These are phyloP conservation scores for Pandemis heparana DNA, from an alignment of 2,888 invertebrate genomes.

Conservation along the genomic window DNA sequence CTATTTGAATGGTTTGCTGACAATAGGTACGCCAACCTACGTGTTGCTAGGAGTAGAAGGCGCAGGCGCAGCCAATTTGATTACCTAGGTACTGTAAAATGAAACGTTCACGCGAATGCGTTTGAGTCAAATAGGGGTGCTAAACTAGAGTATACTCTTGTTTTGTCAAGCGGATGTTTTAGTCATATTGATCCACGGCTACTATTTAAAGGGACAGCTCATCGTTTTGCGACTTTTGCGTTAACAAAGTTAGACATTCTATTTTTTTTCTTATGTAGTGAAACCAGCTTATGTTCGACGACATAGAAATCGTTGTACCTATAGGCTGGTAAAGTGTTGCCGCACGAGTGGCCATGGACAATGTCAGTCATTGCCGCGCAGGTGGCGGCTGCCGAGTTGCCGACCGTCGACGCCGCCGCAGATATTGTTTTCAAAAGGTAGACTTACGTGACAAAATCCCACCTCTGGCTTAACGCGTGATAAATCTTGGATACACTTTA, in stretches of 20 bases:
- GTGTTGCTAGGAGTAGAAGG: too few relatives aligned
- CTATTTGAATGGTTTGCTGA: too few relatives aligned
- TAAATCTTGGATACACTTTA: too few relatives aligned
- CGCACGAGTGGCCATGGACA: conserved; percentile 41
- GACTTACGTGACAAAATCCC: neutral
- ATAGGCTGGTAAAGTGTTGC: conserved; percentile 37
- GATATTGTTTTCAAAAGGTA: neutral
- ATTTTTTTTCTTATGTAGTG: conserved; percentile 8
- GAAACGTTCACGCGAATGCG: too few relatives aligned
- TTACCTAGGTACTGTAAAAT: too few relatives aligned
- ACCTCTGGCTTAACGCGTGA: too few relatives aligned
- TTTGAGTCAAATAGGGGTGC: too few relatives aligned
- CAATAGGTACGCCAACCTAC: too few relatives aligned
- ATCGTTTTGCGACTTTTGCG: neutral
- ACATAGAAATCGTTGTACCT: conserved; percentile 30
- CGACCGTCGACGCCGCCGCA: neutral
- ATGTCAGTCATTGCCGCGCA: conserved; percentile 36
- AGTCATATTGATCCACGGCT: too few relatives aligned
- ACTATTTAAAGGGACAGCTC: neutral
- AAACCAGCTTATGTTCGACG: conserved; percentile 23
- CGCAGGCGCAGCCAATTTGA: too few relatives aligned
- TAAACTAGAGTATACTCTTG: too few relatives aligned
- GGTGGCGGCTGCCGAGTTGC: neutral
- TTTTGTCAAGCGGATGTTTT: too few relatives aligned
- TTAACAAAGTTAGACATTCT: neutral